Base-by-base conservation (phyloP, 1,140 invertebrate genomes). In the Drosophila equinoxialis region DNA sequence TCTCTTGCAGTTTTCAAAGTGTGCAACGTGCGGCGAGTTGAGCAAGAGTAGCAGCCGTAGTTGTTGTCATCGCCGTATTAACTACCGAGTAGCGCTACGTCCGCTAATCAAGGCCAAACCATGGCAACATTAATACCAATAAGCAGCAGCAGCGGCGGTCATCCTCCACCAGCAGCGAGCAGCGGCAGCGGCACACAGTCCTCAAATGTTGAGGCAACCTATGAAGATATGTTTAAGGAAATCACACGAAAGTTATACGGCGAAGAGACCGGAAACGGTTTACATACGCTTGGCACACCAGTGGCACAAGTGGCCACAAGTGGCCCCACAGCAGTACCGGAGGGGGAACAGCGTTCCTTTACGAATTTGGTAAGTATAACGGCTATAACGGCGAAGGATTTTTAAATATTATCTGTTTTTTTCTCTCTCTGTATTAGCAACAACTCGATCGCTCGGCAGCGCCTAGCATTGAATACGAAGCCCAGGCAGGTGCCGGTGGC, bases 161-260 rank as follows among this genome's bases (percentile, higher is more conserved):
- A 51, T 51, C 89, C 90, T 71, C 79, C 84, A 77, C 68, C 74
- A 77, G 84, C 75, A 75, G 55, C 55, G 14, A 57, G 55, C 55
- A 37, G 35, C 35, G 11, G 37, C 37, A 37, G 55, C 57, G 77
- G 77, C 83, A 77, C 80, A 75, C 85, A 91, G 75, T 81, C 91
- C 82, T 90, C 91, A 79, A 91, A 91, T 91, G 91, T 92, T 81
- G 91, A 92, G 84, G 91, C 91, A 45, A 89, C 91, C 67, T 92
- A 92, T 84, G 91, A 92, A 91, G 91, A 92, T 84, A 92, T 92
- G 91, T 92, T 92, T 55, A 97, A 97, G 92, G 97, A 98, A 93
- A 97, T 97, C 80, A 97, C 96, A 51, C 95, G 96, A 82, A 98
- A 98, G 93, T 93, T 97, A 57, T 98, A 98, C 92, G 96, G 96